These are phyloP conservation scores for Nesogale talazaci DNA, from an alignment of 2,113 vertebrate species.

Conservation along the genomic window DNA sequence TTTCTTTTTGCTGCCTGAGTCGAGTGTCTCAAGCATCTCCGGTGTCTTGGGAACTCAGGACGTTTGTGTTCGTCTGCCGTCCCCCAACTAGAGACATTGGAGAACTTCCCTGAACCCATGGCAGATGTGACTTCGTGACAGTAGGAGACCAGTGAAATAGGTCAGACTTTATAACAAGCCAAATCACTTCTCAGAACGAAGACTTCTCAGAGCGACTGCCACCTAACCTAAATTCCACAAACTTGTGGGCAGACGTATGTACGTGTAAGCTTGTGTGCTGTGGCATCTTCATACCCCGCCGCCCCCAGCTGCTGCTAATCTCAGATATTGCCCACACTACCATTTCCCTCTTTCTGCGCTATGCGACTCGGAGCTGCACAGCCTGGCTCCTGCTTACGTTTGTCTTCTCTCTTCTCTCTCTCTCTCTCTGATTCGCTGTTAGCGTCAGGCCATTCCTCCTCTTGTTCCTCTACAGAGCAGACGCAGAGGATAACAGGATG, in stretches of 20 bases:
- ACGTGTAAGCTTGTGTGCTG: not conserved
- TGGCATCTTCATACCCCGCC: too few species aligned
- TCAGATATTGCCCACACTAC: not conserved
- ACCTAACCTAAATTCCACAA: not conserved
- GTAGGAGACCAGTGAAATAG: not conserved
- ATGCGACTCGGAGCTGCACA: not conserved
- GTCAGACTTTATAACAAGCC: not conserved
- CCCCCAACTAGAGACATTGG: not conserved
- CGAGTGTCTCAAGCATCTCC: not conserved
- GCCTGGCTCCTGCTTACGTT: slow-evolving; percentile 21
- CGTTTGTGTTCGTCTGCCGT: not conserved
- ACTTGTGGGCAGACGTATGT: not conserved
- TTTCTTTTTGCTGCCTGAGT: not conserved
- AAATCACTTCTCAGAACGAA: not conserved
- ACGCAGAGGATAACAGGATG: slow-evolving; percentile 49
- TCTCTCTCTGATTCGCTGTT: too few species aligned
- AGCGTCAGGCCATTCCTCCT: not conserved
- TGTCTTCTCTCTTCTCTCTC: not conserved
- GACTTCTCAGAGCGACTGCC: not conserved
- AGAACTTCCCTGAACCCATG: not conserved
- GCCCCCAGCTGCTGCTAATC: not conserved
- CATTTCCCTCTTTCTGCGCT: not conserved
- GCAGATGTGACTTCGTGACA: slow-evolving; percentile 3
- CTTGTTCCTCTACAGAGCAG: slow-evolving; percentile 21
- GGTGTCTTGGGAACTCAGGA: not conserved